Percentiles rank a stretch among this genome's conserved stretches.
phyloP scores from a whole-genome alignment of 2,797 vertebrate genomes.

The Rhinoraja longicauda region DNA sequence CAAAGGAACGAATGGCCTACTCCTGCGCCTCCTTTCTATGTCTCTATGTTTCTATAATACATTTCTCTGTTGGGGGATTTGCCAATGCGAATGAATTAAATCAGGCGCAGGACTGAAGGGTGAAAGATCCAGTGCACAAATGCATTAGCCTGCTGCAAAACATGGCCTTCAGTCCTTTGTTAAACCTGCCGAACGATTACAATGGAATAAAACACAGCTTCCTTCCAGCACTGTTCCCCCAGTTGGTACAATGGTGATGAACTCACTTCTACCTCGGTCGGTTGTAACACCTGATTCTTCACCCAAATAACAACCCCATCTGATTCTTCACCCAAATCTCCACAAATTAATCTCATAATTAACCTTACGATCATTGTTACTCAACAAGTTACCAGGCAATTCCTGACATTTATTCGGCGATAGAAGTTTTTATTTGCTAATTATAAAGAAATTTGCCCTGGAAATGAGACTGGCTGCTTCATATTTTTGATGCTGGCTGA shows the following conservation, averaged over 20 bases:
- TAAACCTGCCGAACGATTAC: background rate
- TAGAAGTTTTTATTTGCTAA: background rate
- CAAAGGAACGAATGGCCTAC: no score
- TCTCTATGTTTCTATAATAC: background rate
- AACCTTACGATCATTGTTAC: background rate
- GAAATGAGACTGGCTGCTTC: background rate
- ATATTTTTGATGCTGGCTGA: constrained; percentile 5
- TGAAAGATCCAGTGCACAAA: background rate
- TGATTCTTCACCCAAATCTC: background rate
- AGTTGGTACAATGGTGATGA: background rate
- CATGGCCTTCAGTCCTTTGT: background rate
- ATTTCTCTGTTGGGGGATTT: background rate
- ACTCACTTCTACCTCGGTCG: background rate
- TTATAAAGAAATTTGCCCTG: background rate
- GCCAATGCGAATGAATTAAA: background rate
- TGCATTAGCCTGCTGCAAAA: background rate
- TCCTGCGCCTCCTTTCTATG: no score
- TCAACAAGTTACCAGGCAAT: background rate
- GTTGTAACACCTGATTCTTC: background rate
- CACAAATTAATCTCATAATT: background rate
- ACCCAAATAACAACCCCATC: background rate
- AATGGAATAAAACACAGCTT: background rate
- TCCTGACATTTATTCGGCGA: background rate
- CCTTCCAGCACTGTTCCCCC: background rate
- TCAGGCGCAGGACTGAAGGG: background rate